phyloP scores from a whole-genome alignment of 2,113 vertebrate species.

The Ranitomeya variabilis region DNA sequence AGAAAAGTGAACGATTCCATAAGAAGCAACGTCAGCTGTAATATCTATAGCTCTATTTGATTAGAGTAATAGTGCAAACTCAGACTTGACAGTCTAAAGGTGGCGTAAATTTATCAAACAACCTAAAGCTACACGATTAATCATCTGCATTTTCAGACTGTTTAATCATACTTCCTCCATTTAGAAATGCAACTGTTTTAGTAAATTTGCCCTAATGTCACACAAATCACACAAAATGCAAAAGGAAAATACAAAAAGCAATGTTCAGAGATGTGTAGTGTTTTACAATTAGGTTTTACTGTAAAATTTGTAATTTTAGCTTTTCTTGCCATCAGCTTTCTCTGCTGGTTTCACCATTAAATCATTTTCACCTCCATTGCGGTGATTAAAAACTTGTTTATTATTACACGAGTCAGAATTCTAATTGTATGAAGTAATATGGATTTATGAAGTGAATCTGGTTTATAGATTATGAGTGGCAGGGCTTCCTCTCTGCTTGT shows the following conservation, averaged over 20 bases:
- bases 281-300: not conserved
- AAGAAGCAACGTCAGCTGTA: too few species aligned
- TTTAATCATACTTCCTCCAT: too few species aligned
- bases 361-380: constrained; percentile 14
- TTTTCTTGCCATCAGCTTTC: not conserved
- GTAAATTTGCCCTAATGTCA: not conserved
- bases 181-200: too few species aligned
- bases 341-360: constrained; percentile 26
- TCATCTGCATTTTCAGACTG: too few species aligned
- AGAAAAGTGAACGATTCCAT: too few species aligned
- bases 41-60: too few species aligned
- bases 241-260: not conserved
- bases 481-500: constrained; percentile 19
- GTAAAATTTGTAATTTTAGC: constrained; percentile 1
- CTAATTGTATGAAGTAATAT: constrained; percentile 3
- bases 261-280: not conserved
- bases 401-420: constrained; percentile 4
- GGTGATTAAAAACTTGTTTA: constrained; percentile 34
- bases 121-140: too few species aligned
- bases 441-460: constrained; percentile 9
- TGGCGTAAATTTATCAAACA: too few species aligned
- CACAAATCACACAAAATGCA: not conserved
- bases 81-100: too few species aligned
- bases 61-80: too few species aligned
- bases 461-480: constrained; percentile 12